Evolutionary conservation across 2,888 invertebrate genomes (phyloP).

Genomic region (Pheosia gnoma): DNA sequence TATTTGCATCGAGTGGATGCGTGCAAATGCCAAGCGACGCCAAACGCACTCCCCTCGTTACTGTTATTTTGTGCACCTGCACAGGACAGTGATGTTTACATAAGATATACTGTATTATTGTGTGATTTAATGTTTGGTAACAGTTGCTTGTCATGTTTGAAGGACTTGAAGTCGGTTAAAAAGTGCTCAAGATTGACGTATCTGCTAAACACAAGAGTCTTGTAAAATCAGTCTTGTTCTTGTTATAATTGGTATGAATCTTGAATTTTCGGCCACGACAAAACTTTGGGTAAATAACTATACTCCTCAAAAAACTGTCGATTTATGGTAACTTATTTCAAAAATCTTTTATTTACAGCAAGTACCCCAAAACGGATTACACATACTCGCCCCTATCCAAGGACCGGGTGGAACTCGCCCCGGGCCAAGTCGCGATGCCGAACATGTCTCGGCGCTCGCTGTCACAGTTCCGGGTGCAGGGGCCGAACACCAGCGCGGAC

Average conservation of each 20-base stretch:
- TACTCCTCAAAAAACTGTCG: too few relatives aligned
- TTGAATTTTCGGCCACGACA: too few relatives aligned
- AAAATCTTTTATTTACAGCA: slow-evolving; percentile 80
- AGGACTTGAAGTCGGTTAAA: slow-evolving; percentile 29
- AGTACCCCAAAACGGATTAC: slow-evolving; percentile 95
- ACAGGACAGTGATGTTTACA: background rate
- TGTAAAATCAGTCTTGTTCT: too few relatives aligned
- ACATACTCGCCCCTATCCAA: slow-evolving; percentile 93
- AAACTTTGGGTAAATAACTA: too few relatives aligned
- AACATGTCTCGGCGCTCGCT: slow-evolving; percentile 94
- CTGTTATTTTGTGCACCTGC: slow-evolving; percentile 19
- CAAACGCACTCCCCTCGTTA: slow-evolving; percentile 19
- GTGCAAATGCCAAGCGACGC: slow-evolving; percentile 56
- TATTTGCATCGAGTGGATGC: slow-evolving; percentile 50
- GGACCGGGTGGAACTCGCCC: slow-evolving; percentile 91
- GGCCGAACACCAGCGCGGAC: slow-evolving; percentile 67
- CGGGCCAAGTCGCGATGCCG: slow-evolving; percentile 92
- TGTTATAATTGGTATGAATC: too few relatives aligned
- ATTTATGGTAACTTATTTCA: too few relatives aligned
- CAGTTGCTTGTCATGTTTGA: slow-evolving; percentile 48
- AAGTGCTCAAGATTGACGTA: slow-evolving; percentile 30
- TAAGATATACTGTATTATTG: background rate
- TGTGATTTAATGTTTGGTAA: background rate
- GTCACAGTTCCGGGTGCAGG: slow-evolving; percentile 80
- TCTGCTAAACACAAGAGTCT: too few relatives aligned